These are phyloP conservation scores for Diglossa cyanea DNA, from an alignment of 2,797 vertebrate species.

Conservation along the genomic window DNA sequence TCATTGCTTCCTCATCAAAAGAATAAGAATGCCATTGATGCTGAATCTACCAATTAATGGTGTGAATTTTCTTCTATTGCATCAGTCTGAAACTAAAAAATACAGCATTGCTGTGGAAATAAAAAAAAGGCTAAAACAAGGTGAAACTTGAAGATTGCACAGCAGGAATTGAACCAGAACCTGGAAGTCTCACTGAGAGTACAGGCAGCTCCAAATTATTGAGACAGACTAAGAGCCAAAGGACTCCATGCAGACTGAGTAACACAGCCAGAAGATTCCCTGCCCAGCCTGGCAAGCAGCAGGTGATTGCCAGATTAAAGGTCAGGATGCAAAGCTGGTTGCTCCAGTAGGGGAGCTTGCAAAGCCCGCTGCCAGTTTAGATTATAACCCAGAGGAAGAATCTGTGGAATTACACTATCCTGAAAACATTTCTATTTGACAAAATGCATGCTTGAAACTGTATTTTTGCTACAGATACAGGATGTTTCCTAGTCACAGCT, in stretches of 20 bases:
- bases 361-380: neutral
- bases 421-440: neutral
- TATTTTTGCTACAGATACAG: neutral
- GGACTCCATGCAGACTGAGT: neutral
- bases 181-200: neutral
- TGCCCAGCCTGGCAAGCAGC: neutral
- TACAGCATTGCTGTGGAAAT: neutral
- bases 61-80: fast-evolving
- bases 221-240: neutral
- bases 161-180: neutral
- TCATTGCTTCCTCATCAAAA: neutral
- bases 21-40: neutral
- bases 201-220: neutral
- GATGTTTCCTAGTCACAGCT: neutral
- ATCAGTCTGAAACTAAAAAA: neutral
- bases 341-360: neutral
- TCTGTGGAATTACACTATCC: neutral
- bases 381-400: neutral
- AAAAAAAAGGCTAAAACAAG: neutral
- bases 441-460: fast-evolving
- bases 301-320: neutral
- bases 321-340: neutral
- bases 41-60: neutral
- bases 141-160: neutral
- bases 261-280: neutral